Evolutionary conservation across 2,797 vertebrate species (phyloP).

Genomic region (Taeniopygia guttata): DNA sequence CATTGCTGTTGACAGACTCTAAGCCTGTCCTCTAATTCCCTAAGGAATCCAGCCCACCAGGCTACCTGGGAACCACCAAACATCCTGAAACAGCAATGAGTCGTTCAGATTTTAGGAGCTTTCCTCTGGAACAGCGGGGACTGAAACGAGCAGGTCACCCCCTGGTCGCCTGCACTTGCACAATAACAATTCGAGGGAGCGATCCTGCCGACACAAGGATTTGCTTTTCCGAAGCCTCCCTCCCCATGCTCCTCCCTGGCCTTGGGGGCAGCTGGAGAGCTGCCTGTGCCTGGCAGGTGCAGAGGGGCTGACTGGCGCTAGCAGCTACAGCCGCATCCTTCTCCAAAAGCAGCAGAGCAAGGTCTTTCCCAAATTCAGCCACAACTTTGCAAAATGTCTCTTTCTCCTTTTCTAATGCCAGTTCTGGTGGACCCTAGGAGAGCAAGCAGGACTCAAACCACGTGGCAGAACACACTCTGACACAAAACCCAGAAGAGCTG

Average conservation of each 20-base stretch:
- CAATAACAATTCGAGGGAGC: background rate
- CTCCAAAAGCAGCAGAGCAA: background rate
- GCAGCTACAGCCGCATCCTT: background rate
- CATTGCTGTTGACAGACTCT: fast-evolving
- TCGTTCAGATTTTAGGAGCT: background rate
- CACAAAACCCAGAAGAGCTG: background rate
- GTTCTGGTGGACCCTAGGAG: background rate
- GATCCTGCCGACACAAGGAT: background rate
- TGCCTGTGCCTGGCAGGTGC: background rate
- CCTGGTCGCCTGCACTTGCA: background rate
- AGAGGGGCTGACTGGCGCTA: fast-evolving
- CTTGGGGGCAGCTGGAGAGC: background rate
- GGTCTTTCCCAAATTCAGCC: background rate
- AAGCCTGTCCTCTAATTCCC: background rate
- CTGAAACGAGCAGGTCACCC: background rate
- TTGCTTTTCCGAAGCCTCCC: background rate
- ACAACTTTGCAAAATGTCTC: background rate
- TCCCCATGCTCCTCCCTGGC: background rate
- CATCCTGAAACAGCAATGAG: background rate
- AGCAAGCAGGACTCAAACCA: background rate
- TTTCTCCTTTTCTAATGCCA: background rate
- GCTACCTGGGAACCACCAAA: too few relatives aligned
- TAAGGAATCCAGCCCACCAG: background rate
- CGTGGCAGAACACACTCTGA: background rate
- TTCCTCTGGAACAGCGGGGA: background rate